Conservation (phyloP, 1,140 invertebrate species). For the Anthonomus grandis region DNA sequence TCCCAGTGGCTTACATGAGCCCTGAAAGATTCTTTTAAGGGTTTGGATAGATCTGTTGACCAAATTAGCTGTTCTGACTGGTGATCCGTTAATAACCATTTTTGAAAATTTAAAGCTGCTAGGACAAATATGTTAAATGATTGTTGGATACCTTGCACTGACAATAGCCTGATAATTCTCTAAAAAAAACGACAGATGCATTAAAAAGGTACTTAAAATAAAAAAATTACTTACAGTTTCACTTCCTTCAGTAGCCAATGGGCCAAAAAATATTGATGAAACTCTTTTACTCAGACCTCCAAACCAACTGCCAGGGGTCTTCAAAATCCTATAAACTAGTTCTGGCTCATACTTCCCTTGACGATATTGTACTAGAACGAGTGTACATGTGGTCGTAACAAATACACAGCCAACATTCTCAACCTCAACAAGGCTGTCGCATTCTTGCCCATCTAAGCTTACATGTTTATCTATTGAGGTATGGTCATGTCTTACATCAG, state of each 20-base stretch:
- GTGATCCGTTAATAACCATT: constrained; percentile 56
- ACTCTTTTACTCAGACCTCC: constrained; percentile 82
- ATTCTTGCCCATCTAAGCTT: constrained; percentile 81
- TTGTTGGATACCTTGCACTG: constrained; percentile 47
- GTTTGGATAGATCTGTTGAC: constrained; percentile 61
- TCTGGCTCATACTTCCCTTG: constrained; percentile 60
- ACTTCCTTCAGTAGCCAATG: constrained; percentile 64
- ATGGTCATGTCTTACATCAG: constrained; percentile 82
- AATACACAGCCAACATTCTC: constrained; percentile 75
- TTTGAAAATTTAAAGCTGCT: constrained; percentile 65
- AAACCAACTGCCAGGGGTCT: constrained; percentile 79
- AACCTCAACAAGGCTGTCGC: constrained; percentile 69
- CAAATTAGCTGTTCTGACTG: constrained; percentile 61
- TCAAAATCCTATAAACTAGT: constrained; percentile 67
- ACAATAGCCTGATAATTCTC: constrained; percentile 61
- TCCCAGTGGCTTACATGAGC: constrained; percentile 62
- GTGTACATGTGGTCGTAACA: constrained; percentile 86
- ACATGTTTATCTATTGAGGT: constrained; percentile 80
- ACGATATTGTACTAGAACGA: constrained; percentile 71
- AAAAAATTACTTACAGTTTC: constrained; percentile 64
- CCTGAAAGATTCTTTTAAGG: constrained; percentile 59
- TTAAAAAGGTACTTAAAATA: not conserved
- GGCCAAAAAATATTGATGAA: constrained; percentile 84
- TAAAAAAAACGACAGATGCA: constrained; percentile 41
- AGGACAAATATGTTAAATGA: constrained; percentile 62